Conservation (phyloP, 2,113 vertebrate species). For the Microtus oregoni region DNA sequence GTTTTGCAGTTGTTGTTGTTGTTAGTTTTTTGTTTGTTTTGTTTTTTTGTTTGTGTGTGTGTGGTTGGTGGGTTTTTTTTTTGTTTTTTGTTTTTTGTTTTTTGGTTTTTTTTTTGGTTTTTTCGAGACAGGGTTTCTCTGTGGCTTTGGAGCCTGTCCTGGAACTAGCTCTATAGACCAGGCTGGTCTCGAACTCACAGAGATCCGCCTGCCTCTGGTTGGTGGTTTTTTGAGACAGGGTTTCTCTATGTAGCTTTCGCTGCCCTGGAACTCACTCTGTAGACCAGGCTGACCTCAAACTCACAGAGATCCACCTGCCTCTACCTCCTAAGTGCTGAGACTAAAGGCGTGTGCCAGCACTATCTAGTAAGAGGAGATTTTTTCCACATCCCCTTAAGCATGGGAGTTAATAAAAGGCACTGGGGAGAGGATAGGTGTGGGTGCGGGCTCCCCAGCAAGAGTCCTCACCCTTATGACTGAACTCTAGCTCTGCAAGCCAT, state of each 20-base stretch:
- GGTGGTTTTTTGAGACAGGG: neutral
- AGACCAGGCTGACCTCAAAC: too few species aligned
- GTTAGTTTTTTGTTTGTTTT: neutral
- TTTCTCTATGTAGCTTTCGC: neutral
- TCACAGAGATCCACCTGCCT: too few species aligned
- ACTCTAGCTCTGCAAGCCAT: neutral
- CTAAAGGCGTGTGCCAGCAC: neutral
- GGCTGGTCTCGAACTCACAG: too few species aligned
- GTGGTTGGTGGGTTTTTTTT: neutral
- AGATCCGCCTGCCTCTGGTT: too few species aligned
- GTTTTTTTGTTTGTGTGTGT: neutral
- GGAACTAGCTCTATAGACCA: too few species aligned
- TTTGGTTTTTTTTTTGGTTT: too few species aligned
- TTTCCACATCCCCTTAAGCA: neutral
- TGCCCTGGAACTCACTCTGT: neutral
- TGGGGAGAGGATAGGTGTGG: neutral
- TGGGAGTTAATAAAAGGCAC: neutral
- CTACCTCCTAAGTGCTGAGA: neutral
- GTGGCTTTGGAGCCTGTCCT: too few species aligned
- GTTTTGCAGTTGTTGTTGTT: neutral
- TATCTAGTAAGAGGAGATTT: neutral
- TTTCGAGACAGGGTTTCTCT: too few species aligned
- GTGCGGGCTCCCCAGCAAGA: neutral
- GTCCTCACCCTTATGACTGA: neutral
- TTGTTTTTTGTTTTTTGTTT: too few species aligned